A percentile compares a stretch with the other conserved stretches of the same genome.
Evolutionary conservation across 1,140 invertebrate genomes (phyloP).

Genomic region (Monomorium pharaonis): DNA sequence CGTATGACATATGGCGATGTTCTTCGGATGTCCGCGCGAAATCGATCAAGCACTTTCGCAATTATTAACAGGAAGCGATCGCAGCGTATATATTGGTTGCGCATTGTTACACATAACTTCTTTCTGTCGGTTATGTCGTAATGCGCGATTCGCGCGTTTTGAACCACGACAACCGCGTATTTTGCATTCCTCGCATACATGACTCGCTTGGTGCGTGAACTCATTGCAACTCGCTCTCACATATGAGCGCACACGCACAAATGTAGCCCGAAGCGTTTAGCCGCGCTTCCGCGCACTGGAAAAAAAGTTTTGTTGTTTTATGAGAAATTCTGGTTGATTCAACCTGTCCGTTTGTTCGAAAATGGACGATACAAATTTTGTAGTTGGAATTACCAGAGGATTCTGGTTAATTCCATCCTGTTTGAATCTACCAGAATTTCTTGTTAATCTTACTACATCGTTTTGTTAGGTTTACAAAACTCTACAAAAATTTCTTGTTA

Average conservation of each 20-base stretch:
- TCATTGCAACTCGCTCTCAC: constrained; percentile 5
- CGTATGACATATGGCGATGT: not conserved
- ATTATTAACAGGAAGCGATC: constrained; percentile 64
- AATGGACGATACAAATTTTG: no score
- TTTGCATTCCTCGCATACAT: constrained; percentile 65
- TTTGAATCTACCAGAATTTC: no score
- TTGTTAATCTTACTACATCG: no score
- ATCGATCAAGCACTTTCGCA: not conserved
- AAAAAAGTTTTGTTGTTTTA: no score
- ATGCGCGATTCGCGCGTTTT: constrained; percentile 64
- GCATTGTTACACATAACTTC: constrained; percentile 74
- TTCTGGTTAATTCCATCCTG: no score
- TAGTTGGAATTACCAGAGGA: no score
- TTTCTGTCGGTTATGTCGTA: constrained; percentile 61
- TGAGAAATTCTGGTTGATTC: no score
- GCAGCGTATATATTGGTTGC: constrained; percentile 36
- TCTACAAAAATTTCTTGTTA: no score
- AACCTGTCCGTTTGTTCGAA: no score
- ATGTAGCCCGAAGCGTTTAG: constrained; percentile 23
- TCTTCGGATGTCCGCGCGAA: not conserved
- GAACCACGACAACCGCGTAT: constrained; percentile 60
- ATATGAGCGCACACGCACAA: not conserved
- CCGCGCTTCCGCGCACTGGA: no score
- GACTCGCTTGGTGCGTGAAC: constrained; percentile 42
- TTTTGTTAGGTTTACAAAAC: no score